Conservation (phyloP, 2,888 invertebrate genomes). For the Leptarthrus brevirostris region DNA sequence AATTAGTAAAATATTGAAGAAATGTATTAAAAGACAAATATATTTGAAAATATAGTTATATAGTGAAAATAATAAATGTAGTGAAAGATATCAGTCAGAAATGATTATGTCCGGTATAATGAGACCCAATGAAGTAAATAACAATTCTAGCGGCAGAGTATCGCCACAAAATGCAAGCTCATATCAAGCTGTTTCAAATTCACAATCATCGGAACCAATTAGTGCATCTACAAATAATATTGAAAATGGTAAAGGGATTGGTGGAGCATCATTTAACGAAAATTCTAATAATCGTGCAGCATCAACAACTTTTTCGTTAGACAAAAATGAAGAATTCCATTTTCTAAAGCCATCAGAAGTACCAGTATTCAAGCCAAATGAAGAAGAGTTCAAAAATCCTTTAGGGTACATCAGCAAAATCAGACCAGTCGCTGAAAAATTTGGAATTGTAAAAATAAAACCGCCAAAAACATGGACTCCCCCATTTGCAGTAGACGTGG, state of each 20-base stretch:
- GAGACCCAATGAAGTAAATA: constrained; percentile 18
- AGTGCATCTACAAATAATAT: neutral
- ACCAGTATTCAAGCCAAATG: constrained; percentile 93
- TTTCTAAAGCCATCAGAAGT: constrained; percentile 91
- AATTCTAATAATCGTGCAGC: neutral
- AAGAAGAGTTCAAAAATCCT: constrained; percentile 96
- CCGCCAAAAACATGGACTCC: constrained; percentile 79
- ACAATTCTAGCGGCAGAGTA: constrained; percentile 6
- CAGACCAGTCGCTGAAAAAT: constrained; percentile 92
- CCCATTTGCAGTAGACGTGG: constrained; percentile 96
- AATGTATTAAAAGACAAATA: too few species aligned
- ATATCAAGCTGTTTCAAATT: neutral
- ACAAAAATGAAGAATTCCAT: constrained; percentile 79
- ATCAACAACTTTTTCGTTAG: constrained; percentile 63
- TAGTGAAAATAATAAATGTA: neutral
- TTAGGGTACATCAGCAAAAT: constrained; percentile 97
- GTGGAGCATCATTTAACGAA: neutral
- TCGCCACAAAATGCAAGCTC: neutral
- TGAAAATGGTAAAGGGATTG: neutral
- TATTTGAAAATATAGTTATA: too few species aligned
- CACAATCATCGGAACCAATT: neutral
- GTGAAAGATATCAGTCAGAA: neutral
- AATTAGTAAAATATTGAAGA: too few species aligned
- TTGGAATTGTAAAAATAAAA: constrained; percentile 98
- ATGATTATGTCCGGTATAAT: constrained; percentile 37